These are phyloP conservation scores for Himalopsyche anomala DNA, from an alignment of 2,888 invertebrate genomes.

Conservation along the genomic window DNA sequence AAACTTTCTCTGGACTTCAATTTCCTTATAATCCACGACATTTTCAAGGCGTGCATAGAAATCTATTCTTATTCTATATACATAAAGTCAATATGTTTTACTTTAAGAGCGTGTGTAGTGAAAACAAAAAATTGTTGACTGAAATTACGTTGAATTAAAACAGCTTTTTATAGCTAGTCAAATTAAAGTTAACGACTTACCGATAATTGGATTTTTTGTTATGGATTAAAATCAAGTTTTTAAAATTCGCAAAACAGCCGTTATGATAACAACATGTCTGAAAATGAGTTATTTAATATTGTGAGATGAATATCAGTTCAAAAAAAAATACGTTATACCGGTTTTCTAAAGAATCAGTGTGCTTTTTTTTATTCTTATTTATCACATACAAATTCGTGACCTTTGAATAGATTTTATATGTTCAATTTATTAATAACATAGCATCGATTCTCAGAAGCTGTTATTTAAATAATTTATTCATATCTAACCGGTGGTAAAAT, in stretches of 20 bases:
- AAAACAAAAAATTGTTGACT: no score
- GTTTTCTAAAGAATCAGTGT: neutral
- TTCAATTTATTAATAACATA: neutral
- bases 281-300: neutral
- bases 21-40: no score
- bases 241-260: neutral
- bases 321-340: neutral
- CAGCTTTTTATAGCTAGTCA: no score
- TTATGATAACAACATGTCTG: neutral
- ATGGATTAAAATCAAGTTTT: no score
- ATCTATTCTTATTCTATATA: no score
- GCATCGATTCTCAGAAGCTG: slow-evolving; percentile 6
- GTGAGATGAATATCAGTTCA: neutral
- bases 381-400: neutral
- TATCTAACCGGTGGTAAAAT: neutral
- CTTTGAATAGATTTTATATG: slow-evolving; percentile 10
- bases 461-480: slow-evolving; percentile 21
- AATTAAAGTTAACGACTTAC: no score
- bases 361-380: neutral
- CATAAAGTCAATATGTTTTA: no score
- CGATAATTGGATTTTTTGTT: no score
- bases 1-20: no score
- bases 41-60: no score
- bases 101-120: no score
- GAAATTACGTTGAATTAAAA: no score